A percentile compares a stretch with the other conserved stretches of the same genome.
These are phyloP conservation scores for Bovichtus variegatus DNA, from an alignment of 2,797 vertebrate genomes.

Conservation along the genomic window DNA sequence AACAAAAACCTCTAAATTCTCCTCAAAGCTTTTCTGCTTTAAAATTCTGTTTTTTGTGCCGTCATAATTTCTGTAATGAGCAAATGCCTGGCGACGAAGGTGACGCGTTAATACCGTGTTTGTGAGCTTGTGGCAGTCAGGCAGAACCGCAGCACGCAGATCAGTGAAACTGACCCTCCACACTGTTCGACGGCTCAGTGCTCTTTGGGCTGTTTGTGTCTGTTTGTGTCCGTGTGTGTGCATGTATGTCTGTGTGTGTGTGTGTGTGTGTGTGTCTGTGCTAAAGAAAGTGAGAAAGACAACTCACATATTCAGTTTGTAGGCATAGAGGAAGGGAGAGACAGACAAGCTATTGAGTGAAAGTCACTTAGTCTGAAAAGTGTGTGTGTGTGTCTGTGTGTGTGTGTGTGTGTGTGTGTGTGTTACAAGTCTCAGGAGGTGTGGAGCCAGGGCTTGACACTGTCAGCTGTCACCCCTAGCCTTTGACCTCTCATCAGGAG, in stretches of 20 bases:
- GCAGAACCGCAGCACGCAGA: neutral
- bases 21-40: neutral
- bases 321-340: neutral
- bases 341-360: conserved; percentile 22
- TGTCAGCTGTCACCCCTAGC: conserved; percentile 70
- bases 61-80: neutral
- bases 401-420: too few relatives aligned
- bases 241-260: conserved; percentile 5
- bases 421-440: neutral
- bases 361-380: conserved; percentile 32
- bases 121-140: conserved; percentile 7
- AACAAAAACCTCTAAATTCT: neutral
- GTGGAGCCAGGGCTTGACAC: conserved; percentile 63
- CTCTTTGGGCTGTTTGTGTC: conserved; percentile 15
- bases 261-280: conserved; percentile 3
- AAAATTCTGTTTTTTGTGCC: conserved; percentile 1
- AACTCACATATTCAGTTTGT: conserved; percentile 21
- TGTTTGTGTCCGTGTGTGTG: conserved; percentile 8
- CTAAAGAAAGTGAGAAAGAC: conserved; percentile 12
- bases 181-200: conserved; percentile 50
- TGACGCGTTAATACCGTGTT: conserved; percentile 19
- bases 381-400: conserved; percentile 14
- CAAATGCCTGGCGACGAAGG: neutral
- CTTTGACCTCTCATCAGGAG: conserved; percentile 64
- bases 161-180: conserved; percentile 38